These are phyloP conservation scores for Nipponacmea schrenckii DNA, from an alignment of 2,888 invertebrate species.

Conservation along the genomic window DNA sequence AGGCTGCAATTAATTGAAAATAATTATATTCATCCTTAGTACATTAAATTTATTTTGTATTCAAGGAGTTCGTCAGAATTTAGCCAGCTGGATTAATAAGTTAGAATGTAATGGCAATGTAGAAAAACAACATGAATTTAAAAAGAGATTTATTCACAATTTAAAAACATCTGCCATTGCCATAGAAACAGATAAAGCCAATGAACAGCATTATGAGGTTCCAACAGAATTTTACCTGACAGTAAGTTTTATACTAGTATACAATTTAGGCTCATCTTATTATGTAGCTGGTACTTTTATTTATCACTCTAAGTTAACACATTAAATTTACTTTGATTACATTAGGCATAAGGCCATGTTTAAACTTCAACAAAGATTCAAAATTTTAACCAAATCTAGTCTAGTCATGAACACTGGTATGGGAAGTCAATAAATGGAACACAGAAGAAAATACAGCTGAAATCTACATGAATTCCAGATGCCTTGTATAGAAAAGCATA, in stretches of 20 bases:
- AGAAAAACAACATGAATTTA: conserved; percentile 52
- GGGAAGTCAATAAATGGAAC: no score
- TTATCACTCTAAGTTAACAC: not conserved
- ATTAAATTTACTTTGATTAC: not conserved
- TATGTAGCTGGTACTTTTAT: not conserved
- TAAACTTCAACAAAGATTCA: no score
- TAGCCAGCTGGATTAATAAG: conserved; percentile 49
- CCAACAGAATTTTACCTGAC: conserved; percentile 58
- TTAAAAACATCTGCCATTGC: conserved; percentile 51
- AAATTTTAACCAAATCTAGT: no score
- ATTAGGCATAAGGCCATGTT: no score
- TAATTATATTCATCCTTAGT: no score
- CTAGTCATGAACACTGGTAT: no score
- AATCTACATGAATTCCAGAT: no score
- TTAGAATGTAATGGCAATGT: conserved; percentile 56
- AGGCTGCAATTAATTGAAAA: no score
- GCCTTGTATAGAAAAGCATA: no score
- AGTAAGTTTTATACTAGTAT: conserved; percentile 29
- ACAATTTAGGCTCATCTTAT: not conserved
- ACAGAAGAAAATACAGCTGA: no score
- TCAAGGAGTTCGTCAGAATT: conserved; percentile 48
- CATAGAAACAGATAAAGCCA: conserved; percentile 56
- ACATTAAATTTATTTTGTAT: not conserved
- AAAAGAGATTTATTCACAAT: conserved; percentile 50
- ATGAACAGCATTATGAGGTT: conserved; percentile 63